Percentiles rank a stretch among this genome's conserved stretches.
phyloP scores from a whole-genome alignment of 2,113 vertebrate genomes.

The Carassius gibelio region DNA sequence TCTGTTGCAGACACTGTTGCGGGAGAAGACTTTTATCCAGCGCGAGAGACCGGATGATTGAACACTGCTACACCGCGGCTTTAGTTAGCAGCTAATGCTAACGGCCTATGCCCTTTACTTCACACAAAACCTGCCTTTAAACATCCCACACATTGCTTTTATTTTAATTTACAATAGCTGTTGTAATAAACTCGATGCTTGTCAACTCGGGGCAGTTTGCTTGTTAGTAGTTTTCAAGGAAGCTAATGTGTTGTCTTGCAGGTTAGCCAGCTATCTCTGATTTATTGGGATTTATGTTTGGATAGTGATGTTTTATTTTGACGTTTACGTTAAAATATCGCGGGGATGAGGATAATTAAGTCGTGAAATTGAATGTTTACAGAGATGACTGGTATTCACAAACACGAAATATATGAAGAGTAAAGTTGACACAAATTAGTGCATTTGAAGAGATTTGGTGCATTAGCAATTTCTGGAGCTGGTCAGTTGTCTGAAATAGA shows the following conservation, averaged over 20 bases:
- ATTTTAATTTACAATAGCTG: not conserved
- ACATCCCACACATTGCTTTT: not conserved
- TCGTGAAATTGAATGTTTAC: not conserved
- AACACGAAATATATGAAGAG: not conserved
- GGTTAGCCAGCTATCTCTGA: not conserved
- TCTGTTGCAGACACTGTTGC: slow-evolving; percentile 42
- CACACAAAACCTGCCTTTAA: not conserved
- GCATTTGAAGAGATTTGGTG: not conserved
- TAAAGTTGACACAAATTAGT: not conserved
- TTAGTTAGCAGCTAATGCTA: slow-evolving; percentile 43
- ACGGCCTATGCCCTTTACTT: slow-evolving; percentile 10
- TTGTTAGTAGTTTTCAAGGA: slow-evolving; percentile 3
- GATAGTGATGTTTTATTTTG: not conserved
- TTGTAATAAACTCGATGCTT: not conserved
- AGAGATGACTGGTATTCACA: not conserved
- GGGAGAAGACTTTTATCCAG: slow-evolving; percentile 16
- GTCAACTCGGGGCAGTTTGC: not conserved
- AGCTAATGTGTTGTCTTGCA: slow-evolving; percentile 22
- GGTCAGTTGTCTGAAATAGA: not conserved
- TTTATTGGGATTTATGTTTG: not conserved
- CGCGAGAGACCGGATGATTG: slow-evolving; percentile 18
- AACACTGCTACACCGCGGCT: slow-evolving; percentile 54
- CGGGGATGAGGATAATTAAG: not conserved
- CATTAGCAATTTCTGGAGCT: not conserved
- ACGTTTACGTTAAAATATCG: not conserved